phyloP scores from a whole-genome alignment of 2,797 vertebrate species.

The Leucoraja ocellata region DNA sequence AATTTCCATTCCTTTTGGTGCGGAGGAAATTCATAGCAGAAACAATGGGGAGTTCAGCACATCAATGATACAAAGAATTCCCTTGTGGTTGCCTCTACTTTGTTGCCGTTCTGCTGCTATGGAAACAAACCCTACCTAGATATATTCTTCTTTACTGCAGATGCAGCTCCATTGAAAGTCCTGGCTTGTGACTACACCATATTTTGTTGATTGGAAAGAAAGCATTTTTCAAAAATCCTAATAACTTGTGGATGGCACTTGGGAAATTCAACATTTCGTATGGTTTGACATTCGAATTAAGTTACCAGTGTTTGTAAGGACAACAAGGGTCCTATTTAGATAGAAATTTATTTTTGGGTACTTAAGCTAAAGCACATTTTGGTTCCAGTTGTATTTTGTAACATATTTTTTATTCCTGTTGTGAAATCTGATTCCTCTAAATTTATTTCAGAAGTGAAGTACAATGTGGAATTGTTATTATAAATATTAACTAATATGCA shows the following conservation, averaged over 20 bases:
- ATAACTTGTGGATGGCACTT: background rate
- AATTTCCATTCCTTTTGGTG: too few species aligned
- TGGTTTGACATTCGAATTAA: background rate
- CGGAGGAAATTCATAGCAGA: background rate
- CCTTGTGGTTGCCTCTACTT: background rate
- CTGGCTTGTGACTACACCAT: background rate
- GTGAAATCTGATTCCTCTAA: too few species aligned
- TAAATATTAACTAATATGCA: too few species aligned
- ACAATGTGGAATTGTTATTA: too few species aligned
- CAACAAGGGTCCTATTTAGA: background rate
- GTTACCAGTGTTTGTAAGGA: background rate
- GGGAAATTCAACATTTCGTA: background rate
- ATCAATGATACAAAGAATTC: background rate
- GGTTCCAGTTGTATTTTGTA: too few species aligned
- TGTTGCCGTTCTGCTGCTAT: background rate
- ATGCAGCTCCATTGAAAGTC: background rate
- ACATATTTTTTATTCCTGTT: too few species aligned
- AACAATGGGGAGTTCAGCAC: background rate
- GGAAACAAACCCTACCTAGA: background rate
- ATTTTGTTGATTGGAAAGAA: background rate
- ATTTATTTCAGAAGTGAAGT: too few species aligned
- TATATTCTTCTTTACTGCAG: background rate
- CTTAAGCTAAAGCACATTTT: too few species aligned
- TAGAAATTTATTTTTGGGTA: too few species aligned
- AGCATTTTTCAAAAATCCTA: background rate